phyloP scores from a whole-genome alignment of 2,797 vertebrate genomes.

The Sparidentex hasta region DNA sequence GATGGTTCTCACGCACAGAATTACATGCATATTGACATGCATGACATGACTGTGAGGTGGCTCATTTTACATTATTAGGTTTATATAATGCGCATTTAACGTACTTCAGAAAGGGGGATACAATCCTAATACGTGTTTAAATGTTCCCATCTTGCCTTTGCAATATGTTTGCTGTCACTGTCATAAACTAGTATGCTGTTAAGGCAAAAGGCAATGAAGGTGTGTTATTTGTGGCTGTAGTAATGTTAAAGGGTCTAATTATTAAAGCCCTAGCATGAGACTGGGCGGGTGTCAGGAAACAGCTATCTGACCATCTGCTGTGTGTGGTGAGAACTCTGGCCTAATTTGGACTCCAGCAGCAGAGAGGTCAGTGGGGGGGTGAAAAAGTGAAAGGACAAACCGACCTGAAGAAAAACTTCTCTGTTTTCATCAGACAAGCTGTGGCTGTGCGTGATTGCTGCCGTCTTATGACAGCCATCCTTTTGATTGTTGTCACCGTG shows the following conservation, averaged over 20 bases:
- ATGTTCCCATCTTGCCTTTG: background rate
- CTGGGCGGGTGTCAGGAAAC: conserved; percentile 15
- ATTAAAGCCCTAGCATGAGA: conserved; percentile 1
- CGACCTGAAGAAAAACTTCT: conserved; percentile 1
- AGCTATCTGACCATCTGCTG: conserved; percentile 45
- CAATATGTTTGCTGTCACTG: background rate
- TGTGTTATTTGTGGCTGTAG: conserved; percentile 6
- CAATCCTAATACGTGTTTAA: background rate
- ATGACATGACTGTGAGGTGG: background rate
- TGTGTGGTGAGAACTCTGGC: conserved; percentile 19
- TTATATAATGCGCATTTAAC: background rate
- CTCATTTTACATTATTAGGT: background rate
- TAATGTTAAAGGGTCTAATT: background rate
- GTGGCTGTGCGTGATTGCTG: background rate
- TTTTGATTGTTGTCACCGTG: conserved; percentile 52
- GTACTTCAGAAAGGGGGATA: background rate
- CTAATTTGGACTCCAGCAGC: conserved; percentile 62
- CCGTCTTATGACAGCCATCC: conserved; percentile 24
- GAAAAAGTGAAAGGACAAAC: conserved; percentile 4
- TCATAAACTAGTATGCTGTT: background rate
- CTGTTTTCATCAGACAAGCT: conserved; percentile 4
- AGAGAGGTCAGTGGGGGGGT: conserved; percentile 23
- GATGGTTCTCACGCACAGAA: background rate
- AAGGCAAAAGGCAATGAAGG: background rate
- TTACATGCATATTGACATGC: background rate